These are phyloP conservation scores for Muscicapa striata DNA, from an alignment of 2,797 vertebrate species.

Conservation along the genomic window DNA sequence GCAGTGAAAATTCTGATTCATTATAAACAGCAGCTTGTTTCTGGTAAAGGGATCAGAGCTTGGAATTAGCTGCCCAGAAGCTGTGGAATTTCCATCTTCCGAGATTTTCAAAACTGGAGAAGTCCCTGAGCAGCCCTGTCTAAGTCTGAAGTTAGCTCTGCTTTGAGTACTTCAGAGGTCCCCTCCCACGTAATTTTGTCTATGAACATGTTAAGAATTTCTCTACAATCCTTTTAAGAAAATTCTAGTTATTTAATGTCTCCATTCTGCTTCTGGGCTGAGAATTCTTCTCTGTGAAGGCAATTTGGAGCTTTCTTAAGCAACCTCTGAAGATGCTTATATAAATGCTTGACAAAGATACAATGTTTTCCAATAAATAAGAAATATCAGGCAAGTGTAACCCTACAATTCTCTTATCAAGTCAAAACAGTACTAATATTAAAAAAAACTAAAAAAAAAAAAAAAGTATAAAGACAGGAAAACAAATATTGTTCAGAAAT, in stretches of 20 bases:
- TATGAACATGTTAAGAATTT: not conserved
- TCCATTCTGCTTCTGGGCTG: not conserved
- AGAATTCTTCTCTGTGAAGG: not conserved
- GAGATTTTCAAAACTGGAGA: not conserved
- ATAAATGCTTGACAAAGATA: not conserved
- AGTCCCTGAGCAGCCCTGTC: not conserved
- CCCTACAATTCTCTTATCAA: not conserved
- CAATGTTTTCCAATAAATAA: not conserved
- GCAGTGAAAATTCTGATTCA: not conserved
- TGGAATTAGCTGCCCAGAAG: not conserved
- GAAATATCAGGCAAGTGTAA: not conserved
- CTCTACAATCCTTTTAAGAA: not conserved
- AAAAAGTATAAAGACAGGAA: not conserved
- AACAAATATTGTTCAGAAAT: not conserved
- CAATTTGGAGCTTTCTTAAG: not conserved
- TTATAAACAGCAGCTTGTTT: not conserved
- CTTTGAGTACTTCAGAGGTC: not conserved
- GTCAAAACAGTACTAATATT: not conserved
- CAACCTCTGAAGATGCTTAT: not conserved
- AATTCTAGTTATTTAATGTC: not conserved
- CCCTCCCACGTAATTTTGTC: not conserved
- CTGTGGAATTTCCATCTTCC: not conserved
- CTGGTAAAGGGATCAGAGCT: not conserved
- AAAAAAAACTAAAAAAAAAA: not conserved
- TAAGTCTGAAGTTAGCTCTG: not conserved